These are phyloP conservation scores for Oophaga sylvatica DNA, from an alignment of 2,797 vertebrate genomes.

Conservation along the genomic window DNA sequence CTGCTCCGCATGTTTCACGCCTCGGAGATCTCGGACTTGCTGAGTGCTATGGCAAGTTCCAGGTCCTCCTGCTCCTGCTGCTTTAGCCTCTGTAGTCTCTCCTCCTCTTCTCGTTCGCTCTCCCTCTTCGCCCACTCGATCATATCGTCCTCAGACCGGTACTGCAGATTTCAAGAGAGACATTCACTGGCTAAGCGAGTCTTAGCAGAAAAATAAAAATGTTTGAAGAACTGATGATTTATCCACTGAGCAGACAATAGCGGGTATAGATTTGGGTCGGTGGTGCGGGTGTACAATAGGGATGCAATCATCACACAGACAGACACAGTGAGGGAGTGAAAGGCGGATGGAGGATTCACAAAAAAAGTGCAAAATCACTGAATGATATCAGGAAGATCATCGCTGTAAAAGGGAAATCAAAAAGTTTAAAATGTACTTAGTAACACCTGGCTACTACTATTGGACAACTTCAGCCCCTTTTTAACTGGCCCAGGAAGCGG, in stretches of 20 bases:
- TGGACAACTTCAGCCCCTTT: no score
- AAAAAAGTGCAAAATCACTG: not conserved
- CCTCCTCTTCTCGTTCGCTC: constrained; percentile 95
- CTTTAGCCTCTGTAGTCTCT: constrained; percentile 90
- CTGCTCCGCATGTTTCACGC: constrained; percentile 67
- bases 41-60: constrained; percentile 98
- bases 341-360: not conserved
- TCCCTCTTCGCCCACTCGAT: constrained; percentile 99
- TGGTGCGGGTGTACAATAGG: not conserved
- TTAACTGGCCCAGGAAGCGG: no score
- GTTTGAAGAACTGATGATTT: constrained; percentile 2
- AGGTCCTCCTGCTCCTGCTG: constrained; percentile 98
- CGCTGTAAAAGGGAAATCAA: no score
- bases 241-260: constrained; percentile 2
- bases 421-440: no score
- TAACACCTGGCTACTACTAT: no score
- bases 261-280: not conserved
- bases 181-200: constrained; percentile 44
- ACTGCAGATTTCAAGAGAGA: constrained; percentile 80
- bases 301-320: not conserved
- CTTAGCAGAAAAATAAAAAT: constrained; percentile 19
- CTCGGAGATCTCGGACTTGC: constrained; percentile 98
- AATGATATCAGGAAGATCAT: not conserved
- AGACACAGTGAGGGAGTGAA: not conserved
- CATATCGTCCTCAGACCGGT: constrained; percentile 98